phyloP scores from a whole-genome alignment of 2,797 vertebrate species.

The Scleropages formosus region DNA sequence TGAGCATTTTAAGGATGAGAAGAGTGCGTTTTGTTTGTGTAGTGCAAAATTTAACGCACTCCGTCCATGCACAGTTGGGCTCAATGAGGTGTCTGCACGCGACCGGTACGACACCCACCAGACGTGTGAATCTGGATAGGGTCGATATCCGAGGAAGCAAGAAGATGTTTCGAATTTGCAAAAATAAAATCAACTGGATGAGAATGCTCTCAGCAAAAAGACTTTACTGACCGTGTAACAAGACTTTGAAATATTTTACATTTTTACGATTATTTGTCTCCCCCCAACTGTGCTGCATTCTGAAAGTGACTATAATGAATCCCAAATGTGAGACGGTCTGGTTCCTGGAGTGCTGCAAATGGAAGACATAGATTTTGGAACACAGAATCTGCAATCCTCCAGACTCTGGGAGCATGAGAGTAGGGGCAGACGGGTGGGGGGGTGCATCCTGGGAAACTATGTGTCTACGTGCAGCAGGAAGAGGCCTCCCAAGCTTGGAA shows the following conservation, averaged over 20 bases:
- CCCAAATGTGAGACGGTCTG: conserved; percentile 58
- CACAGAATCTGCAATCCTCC: conserved; percentile 27
- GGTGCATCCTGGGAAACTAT: conserved; percentile 66
- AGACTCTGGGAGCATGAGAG: conserved; percentile 44
- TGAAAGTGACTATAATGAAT: conserved; percentile 61
- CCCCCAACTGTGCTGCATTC: conserved; percentile 45
- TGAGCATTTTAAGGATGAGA: too few relatives aligned
- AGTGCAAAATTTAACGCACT: too few relatives aligned
- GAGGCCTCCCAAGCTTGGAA: conserved; percentile 52
- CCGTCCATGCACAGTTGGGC: too few relatives aligned
- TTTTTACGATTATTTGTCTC: conserved; percentile 55
- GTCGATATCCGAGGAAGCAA: conserved; percentile 28
- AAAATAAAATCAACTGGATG: conserved; percentile 33
- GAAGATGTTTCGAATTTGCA: conserved; percentile 46
- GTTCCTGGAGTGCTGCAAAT: conserved; percentile 44
- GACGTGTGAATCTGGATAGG: too few relatives aligned
- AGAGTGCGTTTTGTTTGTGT: too few relatives aligned
- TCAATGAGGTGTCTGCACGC: too few relatives aligned
- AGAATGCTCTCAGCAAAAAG: conserved; percentile 35
- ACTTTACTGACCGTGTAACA: conserved; percentile 57
- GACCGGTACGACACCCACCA: too few relatives aligned
- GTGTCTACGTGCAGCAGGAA: conserved; percentile 73
- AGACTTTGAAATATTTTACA: conserved; percentile 49
- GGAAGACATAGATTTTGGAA: conserved; percentile 24
- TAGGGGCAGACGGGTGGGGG: conserved; percentile 5